Base-by-base conservation (phyloP, 1,140 invertebrate species). In the Dendroctonus valens region DNA sequence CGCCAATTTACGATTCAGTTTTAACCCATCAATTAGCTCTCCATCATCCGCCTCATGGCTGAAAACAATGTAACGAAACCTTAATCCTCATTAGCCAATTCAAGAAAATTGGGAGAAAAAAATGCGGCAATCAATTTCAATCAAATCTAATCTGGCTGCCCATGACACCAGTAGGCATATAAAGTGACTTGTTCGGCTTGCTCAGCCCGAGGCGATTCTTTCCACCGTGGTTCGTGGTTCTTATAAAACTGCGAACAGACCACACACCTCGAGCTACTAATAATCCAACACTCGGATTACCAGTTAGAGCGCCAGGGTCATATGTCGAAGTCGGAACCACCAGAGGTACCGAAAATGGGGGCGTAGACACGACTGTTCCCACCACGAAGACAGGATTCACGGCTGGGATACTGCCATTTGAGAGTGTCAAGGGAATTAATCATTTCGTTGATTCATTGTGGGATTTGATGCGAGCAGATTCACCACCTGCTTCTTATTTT, bases 181-280 rank as follows among this genome's bases (percentile, higher is more conserved):
- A 12, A 48, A 48, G n/a, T 14, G 11, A 6, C n/a, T 52, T 6
- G 38, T 39, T 39, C n/a, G 52, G 40, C 52, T 54, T 54, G 40
- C 44, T n/a, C 40, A 15, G 54, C 54, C 54, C n/a, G 40, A 37
- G 54, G 54, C 54, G 37, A 11, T 58, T 40, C 7, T 26, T 26
- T 26, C 26, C 26, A 26, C 26, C 26, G 41, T n/a, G 41, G 40
- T 58, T 39, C 14, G 44, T 44, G 54, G 26, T 26, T 26, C 26
- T 26, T 58, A 42, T 42, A 11, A 42, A 58, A 58, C 54, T 58
- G 54, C 54, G 41, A 41, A 58, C 54, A 58, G 54, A 58, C 54
- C 54, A 58, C 54, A 58, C 54, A 58, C 54, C 39, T 44, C 14
- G 38, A 55, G 54, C 54, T 58, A 58, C 40, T 58, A 58, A 58